A percentile compares a stretch with the other conserved stretches of the same genome.
phyloP scores from a whole-genome alignment of 2,888 invertebrate genomes.

The Eretmocerus hayati region DNA sequence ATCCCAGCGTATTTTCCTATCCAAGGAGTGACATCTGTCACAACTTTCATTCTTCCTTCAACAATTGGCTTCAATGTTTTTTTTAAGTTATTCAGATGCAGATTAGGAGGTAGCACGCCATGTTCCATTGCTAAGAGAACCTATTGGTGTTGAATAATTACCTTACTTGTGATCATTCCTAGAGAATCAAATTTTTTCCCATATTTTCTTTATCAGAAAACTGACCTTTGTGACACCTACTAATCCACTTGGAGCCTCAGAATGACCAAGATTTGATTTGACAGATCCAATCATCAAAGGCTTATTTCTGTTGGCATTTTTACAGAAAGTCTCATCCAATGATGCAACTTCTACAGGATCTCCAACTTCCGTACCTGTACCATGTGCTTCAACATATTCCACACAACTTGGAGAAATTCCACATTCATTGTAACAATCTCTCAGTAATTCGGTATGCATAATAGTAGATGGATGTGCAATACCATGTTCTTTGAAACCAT shows the following conservation, averaged over 20 bases:
- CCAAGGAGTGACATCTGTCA: constrained; percentile 64
- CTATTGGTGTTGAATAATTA: constrained; percentile 33
- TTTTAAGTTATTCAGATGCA: constrained; percentile 63
- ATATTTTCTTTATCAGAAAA: constrained; percentile 63
- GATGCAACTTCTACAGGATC: constrained; percentile 84
- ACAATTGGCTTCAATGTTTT: constrained; percentile 55
- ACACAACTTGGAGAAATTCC: constrained; percentile 52
- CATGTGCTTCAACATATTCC: constrained; percentile 60
- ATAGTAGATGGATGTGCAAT: constrained; percentile 27
- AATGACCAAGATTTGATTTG: constrained; percentile 90
- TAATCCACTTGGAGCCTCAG: constrained; percentile 77
- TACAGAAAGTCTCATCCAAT: constrained; percentile 69
- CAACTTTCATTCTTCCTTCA: constrained; percentile 60
- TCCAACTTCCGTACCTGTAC: constrained; percentile 71
- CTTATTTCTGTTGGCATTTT: too few species aligned
- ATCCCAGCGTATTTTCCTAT: constrained; percentile 66
- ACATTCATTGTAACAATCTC: constrained; percentile 53
- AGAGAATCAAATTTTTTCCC: neutral
- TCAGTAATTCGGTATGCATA: constrained; percentile 35
- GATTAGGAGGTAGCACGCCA: constrained; percentile 74
- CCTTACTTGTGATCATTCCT: neutral
- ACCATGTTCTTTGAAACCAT: constrained; percentile 43
- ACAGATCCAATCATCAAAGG: constrained; percentile 80
- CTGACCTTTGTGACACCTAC: constrained; percentile 72
- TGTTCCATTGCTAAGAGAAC: constrained; percentile 72